Base-by-base conservation (phyloP, 2,888 invertebrate genomes). In the Amphimallon solstitiale region DNA sequence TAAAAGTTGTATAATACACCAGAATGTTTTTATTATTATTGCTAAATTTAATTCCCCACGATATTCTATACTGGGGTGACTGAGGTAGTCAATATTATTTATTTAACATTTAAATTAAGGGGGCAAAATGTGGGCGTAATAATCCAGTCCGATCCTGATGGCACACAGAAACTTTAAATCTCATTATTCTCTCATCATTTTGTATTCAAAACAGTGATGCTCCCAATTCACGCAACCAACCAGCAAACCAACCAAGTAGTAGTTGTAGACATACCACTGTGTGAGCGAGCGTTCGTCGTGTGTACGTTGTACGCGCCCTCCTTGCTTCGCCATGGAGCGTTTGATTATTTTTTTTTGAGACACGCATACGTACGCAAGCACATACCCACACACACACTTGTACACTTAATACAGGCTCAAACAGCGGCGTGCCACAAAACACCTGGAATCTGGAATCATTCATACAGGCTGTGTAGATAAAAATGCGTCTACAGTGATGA, bases 121-220 rank as follows among this genome's bases (percentile, higher is more conserved):
- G n/a, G 9, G 9, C 3, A 29, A 29, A 29, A 29, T 29, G n/a
- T n/a, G 46, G 65, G 46, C 61, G n/a, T 14, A 15, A 10, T 45
- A 45, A 19, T 15, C 38, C 34, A 35, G 61, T 61, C 61, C 61
- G 45, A 45, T 35, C 10, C 61, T 61, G 61, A 45, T 29, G 29
- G 2, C 29, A 29, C 9, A 29, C 29, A 29, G 29, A 29, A 29
- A 29, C 29, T 29, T 29, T 29, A 29, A 29, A 29, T 29, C 48
- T 48, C 12, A 48, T 48, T 48, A 48, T 48, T 37, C 35, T 17
- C 51, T 17, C 51, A 35, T 51, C 51, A 51, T 51, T 51, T 35
- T 35, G 51, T 51, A 51, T 51, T 51, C 51, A 51, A 51, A 51
- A 51, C 51, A 51, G 51, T 51, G 51, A 51, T 35, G 51, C 35